These are phyloP conservation scores for Spondyliosoma cantharus DNA, from an alignment of 2,797 vertebrate genomes.

Conservation along the genomic window DNA sequence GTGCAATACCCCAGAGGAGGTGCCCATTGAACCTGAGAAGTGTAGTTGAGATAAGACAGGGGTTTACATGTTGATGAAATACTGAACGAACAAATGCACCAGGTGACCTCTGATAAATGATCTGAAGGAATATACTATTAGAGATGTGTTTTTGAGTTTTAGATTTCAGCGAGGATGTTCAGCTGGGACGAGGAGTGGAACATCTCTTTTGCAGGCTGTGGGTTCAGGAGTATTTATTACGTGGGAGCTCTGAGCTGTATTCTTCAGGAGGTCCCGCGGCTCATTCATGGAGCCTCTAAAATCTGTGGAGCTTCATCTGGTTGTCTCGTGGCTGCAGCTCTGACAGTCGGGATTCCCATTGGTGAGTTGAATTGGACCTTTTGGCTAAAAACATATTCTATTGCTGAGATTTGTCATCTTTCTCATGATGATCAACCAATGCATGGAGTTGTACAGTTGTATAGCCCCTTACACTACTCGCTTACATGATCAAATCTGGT, in stretches of 20 bases:
- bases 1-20: constrained; percentile 13
- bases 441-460: background rate
- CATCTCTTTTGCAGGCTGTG: constrained; percentile 91
- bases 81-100: constrained; percentile 3
- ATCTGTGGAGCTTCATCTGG: constrained; percentile 89
- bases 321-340: constrained; percentile 85
- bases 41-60: constrained; percentile 1
- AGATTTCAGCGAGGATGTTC: constrained; percentile 34
- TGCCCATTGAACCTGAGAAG: background rate
- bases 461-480: background rate
- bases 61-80: background rate
- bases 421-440: background rate
- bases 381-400: background rate
- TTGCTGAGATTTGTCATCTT: background rate
- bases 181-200: constrained; percentile 83
- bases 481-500: background rate
- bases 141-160: constrained; percentile 17
- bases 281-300: constrained; percentile 84
- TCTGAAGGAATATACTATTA: too few species aligned
- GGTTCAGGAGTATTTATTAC: constrained; percentile 90
- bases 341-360: constrained; percentile 83
- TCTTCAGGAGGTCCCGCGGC: constrained; percentile 82
- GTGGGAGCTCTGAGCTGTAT: constrained; percentile 88
- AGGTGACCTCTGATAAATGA: background rate
- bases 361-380: constrained; percentile 77